phyloP scores from a whole-genome alignment of 2,888 invertebrate genomes.

The Tubulanus polymorphus region DNA sequence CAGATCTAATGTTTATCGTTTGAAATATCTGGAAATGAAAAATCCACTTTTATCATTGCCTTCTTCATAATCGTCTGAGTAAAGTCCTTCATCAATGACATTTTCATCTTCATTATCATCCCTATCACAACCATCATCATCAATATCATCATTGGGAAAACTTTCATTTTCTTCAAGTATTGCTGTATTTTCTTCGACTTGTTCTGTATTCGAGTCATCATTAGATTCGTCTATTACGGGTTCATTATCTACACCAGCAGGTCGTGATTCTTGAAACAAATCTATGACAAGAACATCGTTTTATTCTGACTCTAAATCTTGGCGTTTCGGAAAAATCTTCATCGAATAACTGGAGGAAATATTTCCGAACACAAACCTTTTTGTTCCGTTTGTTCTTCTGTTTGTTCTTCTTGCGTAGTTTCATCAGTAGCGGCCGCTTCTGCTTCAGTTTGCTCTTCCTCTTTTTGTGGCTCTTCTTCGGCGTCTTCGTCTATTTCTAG shows the following conservation, averaged over 20 bases:
- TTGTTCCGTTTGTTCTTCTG: too few relatives aligned
- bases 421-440: not conserved
- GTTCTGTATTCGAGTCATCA: not conserved
- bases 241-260: slow-evolving; percentile 5
- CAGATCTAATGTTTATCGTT: too few relatives aligned
- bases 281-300: not conserved
- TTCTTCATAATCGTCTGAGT: too few relatives aligned
- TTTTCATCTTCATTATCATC: not conserved
- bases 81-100: not conserved
- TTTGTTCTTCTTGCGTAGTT: not conserved
- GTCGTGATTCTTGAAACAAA: not conserved
- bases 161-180: not conserved
- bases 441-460: not conserved
- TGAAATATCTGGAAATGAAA: too few relatives aligned
- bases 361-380: too few relatives aligned
- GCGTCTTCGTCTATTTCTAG: too few relatives aligned
- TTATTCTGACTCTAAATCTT: too few relatives aligned
- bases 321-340: too few relatives aligned
- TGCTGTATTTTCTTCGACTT: not conserved
- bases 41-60: too few relatives aligned
- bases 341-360: too few relatives aligned
- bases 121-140: not conserved
- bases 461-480: too few relatives aligned
- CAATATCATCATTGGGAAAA: not conserved
- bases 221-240: not conserved